phyloP scores from a whole-genome alignment of 2,888 invertebrate genomes.

The Agriotes lineatus region DNA sequence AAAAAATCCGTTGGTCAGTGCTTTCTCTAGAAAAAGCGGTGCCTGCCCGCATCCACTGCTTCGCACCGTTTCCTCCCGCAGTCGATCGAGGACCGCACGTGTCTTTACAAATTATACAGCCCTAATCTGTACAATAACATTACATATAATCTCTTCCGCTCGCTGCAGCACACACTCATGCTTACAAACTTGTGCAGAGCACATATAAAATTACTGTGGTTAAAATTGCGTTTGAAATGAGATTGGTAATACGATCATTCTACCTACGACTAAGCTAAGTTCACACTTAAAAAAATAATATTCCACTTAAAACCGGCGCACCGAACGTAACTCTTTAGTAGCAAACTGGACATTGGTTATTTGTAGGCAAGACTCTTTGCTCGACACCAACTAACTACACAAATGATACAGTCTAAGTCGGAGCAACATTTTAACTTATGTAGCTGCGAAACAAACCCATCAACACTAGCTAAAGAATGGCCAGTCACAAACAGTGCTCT shows the following conservation, averaged over 20 bases:
- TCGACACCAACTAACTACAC: constrained; percentile 10
- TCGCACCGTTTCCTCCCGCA: constrained; percentile 1
- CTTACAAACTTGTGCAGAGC: constrained; percentile 54
- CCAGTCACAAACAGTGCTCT: constrained; percentile 44
- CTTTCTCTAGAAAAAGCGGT: constrained; percentile 3
- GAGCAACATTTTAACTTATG: constrained; percentile 8
- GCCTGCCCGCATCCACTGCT: neutral
- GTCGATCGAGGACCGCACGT: constrained; percentile 1
- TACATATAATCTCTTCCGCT: constrained; percentile 48
- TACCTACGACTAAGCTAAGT: constrained; percentile 23
- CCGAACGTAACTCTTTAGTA: constrained; percentile 7
- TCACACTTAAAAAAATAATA: constrained; percentile 31
- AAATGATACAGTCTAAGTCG: constrained; percentile 10
- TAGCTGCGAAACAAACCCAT: constrained; percentile 1
- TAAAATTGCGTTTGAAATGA: constrained; percentile 57
- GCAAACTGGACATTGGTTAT: constrained; percentile 14
- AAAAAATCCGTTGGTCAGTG: constrained; percentile 20
- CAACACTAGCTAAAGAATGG: constrained; percentile 14
- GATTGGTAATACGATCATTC: constrained; percentile 47
- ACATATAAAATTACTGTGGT: constrained; percentile 59
- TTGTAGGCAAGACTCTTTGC: constrained; percentile 13
- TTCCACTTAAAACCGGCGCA: constrained; percentile 3
- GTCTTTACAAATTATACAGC: constrained; percentile 59
- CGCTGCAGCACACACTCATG: constrained; percentile 48
- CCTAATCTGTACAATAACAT: constrained; percentile 56